Conservation (phyloP, 1,140 invertebrate species). For the Drosophila kikkawai region DNA sequence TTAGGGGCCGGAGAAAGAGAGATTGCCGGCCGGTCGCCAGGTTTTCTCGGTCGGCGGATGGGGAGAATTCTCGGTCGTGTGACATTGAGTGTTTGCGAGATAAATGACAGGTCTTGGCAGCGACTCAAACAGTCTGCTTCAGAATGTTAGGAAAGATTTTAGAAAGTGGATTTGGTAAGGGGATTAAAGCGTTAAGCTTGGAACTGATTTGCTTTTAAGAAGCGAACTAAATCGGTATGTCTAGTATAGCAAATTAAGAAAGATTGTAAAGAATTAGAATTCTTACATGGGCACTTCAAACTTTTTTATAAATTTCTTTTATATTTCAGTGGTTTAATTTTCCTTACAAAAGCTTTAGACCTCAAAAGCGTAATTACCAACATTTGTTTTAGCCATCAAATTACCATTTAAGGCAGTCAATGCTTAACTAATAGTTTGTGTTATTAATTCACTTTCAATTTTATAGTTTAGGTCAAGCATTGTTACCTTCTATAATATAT, state of each 20-base stretch:
- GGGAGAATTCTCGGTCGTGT: conserved; percentile 22
- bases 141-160: conserved; percentile 26
- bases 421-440: not conserved
- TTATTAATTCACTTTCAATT: not conserved
- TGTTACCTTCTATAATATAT: not conserved
- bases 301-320: not conserved
- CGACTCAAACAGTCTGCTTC: conserved; percentile 20
- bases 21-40: conserved; percentile 49
- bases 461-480: not conserved
- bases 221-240: not conserved
- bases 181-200: conserved; percentile 13
- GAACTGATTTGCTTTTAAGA: not conserved
- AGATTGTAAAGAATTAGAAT: not conserved
- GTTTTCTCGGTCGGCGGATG: conserved; percentile 26
- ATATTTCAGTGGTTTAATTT: not conserved
- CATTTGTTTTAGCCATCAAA: not conserved
- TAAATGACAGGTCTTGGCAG: conserved; percentile 62
- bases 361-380: no score
- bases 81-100: conserved; percentile 61
- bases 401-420: not conserved
- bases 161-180: conserved; percentile 36
- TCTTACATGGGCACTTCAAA: no score
- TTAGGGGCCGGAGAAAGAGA: conserved; percentile 37
- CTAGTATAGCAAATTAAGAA: not conserved
- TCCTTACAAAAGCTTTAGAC: not conserved